phyloP scores from a whole-genome alignment of 2,113 vertebrate genomes.

The Macrotus californicus region DNA sequence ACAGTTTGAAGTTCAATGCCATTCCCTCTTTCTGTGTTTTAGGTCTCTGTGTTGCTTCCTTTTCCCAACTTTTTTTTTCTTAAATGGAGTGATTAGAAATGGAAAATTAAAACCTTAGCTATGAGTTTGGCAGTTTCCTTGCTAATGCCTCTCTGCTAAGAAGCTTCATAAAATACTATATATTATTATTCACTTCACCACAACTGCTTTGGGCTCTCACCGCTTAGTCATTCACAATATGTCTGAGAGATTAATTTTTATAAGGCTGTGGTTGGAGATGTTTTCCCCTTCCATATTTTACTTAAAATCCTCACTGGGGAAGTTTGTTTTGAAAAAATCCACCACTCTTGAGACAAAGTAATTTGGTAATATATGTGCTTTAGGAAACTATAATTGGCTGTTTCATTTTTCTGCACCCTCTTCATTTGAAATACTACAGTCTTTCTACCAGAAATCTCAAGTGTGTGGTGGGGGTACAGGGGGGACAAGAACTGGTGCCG shows the following conservation, averaged over 20 bases:
- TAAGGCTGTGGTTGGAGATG: constrained; percentile 51
- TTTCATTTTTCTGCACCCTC: not conserved
- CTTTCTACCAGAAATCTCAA: not conserved
- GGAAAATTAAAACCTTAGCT: constrained; percentile 67
- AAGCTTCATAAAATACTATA: constrained; percentile 69
- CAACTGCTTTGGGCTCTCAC: constrained; percentile 70
- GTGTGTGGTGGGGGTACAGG: not conserved
- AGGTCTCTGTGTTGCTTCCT: constrained; percentile 37
- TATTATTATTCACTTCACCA: constrained; percentile 68
- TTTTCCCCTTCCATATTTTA: constrained; percentile 9
- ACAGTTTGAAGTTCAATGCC: not conserved
- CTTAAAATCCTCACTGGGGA: constrained; percentile 35
- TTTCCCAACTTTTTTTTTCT: not conserved
- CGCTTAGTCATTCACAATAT: constrained; percentile 74
- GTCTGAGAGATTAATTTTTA: constrained; percentile 75
- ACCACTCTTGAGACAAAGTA: not conserved
- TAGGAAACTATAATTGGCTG: not conserved
- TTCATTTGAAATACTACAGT: not conserved
- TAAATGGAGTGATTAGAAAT: constrained; percentile 57
- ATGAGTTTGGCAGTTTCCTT: constrained; percentile 51
- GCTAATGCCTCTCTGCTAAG: constrained; percentile 57
- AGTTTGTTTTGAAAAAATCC: not conserved
- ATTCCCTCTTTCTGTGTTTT: not conserved
- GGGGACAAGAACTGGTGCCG: not conserved
- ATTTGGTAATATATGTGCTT: not conserved